Base-by-base conservation (phyloP, 2,113 vertebrate species). In the Clarias magur region DNA sequence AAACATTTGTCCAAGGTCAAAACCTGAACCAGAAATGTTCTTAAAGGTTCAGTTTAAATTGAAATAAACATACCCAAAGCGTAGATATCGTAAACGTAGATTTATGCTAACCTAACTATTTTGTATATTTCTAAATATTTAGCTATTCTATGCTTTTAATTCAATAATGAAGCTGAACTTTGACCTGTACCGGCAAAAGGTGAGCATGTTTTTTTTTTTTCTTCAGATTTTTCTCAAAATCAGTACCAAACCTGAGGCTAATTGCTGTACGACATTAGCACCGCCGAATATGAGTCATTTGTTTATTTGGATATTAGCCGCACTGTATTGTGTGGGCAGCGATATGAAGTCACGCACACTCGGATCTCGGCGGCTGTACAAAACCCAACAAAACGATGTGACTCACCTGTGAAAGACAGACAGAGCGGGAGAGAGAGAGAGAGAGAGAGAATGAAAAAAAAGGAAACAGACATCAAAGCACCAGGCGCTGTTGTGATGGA, bases 401-500 rank as follows among this genome's bases (percentile, higher is more conserved):
- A 87, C 80, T 87, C 86, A 87, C 86, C 86, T 83, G 86, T 65
- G 85, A 82, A 42, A 82, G 85, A 59, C 48, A 75, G 54, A 57
- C 48, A 34, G 60, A 67, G n/a, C 54, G 42, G 19, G 34, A 30
- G 75, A 86, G 60, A 86, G 57, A 54, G 84, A 65, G 73, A 85
- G 84, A 48, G 57, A 76, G n/a, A 85, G n/a, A 85, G 70, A 63
- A 19, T 48, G 72, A 63, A 85, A 23, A 85, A 10, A 48, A 48
- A 42, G 79, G 84, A 85, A 76, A 65, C 59, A 78, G 60, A 90
- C 68, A 67, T 85, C 89, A 88, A 91, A 87, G 80, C 81, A 56
- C 42, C 15, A 76, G 56, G 27, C 80, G 30, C 82, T 85, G 82
- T 89, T 93, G 87, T 88, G 88, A 90, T 84, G 63, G 80, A 73